Percentiles rank a stretch among this genome's conserved stretches.
Conservation (phyloP, 2,797 vertebrate genomes). For the Rachycentron canadum region DNA sequence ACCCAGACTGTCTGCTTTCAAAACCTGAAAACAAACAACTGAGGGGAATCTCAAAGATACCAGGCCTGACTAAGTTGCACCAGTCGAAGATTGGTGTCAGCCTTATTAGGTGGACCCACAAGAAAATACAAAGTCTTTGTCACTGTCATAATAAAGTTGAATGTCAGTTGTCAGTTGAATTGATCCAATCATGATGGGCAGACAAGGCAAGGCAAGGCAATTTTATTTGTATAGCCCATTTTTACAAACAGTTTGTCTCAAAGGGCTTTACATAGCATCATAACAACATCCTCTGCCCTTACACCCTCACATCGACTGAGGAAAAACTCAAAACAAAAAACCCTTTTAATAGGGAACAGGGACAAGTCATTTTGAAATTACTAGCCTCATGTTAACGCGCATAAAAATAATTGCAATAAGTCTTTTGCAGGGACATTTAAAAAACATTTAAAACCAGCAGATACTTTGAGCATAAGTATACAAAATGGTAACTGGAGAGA, state of each 20-base stretch:
- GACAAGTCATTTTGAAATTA: neutral
- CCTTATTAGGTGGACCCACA: neutral
- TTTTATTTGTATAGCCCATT: too few species aligned
- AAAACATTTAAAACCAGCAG: neutral
- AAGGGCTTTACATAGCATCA: too few species aligned
- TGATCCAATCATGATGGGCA: neutral
- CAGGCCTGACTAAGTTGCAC: neutral
- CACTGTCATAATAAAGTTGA: neutral
- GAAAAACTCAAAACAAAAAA: too few species aligned
- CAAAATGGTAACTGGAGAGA: neutral
- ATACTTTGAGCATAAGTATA: neutral
- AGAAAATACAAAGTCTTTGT: neutral
- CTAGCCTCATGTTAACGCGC: neutral
- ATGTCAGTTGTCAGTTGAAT: neutral
- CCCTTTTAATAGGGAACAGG: too few species aligned
- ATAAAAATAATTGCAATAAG: neutral
- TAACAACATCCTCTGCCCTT: too few species aligned
- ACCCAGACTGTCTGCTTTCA: neutral
- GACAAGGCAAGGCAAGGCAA: too few species aligned
- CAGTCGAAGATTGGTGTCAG: neutral
- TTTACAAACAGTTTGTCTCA: too few species aligned
- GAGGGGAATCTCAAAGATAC: neutral
- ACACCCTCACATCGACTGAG: too few species aligned
- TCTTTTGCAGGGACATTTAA: neutral
- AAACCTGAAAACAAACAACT: neutral